phyloP scores from a whole-genome alignment of 64 coral and sea anemone genomes.

The Cladopsammia gracilis region DNA sequence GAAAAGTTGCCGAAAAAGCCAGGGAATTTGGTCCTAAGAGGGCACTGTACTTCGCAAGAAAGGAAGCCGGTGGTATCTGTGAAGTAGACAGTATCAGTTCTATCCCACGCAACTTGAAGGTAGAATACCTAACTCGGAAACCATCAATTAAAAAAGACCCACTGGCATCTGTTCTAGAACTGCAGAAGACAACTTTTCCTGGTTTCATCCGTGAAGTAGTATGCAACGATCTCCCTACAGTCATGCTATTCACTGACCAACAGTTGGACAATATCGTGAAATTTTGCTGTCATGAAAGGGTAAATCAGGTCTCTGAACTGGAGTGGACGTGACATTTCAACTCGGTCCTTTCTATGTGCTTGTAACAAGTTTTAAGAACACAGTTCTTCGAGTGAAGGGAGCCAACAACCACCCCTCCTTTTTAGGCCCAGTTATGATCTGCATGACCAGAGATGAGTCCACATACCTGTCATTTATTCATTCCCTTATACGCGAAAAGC shows the following conservation, averaged over 20 bases:
- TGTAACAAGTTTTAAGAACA: constrained; percentile 71
- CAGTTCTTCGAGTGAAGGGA: constrained; percentile 50
- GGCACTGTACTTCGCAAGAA: not conserved
- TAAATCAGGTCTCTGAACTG: constrained; percentile 55
- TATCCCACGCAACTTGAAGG: constrained; percentile 54
- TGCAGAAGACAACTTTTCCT: constrained; percentile 59
- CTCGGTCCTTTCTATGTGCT: constrained; percentile 79
- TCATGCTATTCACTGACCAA: constrained; percentile 63
- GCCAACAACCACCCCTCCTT: constrained; percentile 1
- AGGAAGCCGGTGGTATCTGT: constrained; percentile 43
- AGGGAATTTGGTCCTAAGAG: constrained; percentile 26
- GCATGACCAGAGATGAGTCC: constrained; percentile 50
- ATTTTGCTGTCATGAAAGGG: constrained; percentile 66
- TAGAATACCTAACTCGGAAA: constrained; percentile 33
- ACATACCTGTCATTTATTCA: constrained; percentile 66
- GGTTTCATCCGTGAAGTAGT: constrained; percentile 74
- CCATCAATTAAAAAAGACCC: constrained; percentile 36
- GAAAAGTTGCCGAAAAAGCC: constrained; percentile 16
- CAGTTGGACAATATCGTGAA: constrained; percentile 56
- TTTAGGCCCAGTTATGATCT: constrained; percentile 67
- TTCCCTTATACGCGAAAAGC: constrained; percentile 16
- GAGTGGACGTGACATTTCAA: constrained; percentile 72
- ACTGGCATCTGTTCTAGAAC: constrained; percentile 58
- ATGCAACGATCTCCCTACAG: constrained; percentile 80
- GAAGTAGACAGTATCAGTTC: constrained; percentile 38